These are phyloP conservation scores for Diplodus sargus DNA, from an alignment of 2,797 vertebrate genomes.

Conservation along the genomic window DNA sequence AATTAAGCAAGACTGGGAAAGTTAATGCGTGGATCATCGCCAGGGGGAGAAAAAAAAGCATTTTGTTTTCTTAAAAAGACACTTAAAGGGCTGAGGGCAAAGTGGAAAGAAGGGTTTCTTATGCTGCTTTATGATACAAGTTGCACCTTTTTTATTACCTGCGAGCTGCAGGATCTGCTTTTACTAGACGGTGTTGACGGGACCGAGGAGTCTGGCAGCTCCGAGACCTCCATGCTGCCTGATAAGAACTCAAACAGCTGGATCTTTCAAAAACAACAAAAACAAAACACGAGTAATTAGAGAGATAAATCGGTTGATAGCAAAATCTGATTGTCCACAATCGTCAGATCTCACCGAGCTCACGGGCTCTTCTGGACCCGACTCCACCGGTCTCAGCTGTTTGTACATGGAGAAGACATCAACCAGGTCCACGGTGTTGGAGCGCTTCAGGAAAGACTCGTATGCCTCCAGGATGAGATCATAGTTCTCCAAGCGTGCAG, in stretches of 20 bases:
- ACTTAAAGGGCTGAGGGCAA: conserved; percentile 26
- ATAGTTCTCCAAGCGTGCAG: conserved; percentile 85
- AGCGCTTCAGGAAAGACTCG: conserved; percentile 87
- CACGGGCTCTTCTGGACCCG: conserved; percentile 80
- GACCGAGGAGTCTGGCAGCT: conserved; percentile 53
- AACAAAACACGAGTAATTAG: conserved; percentile 16
- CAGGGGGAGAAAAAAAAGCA: conserved; percentile 40
- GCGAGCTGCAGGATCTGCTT: conserved; percentile 63
- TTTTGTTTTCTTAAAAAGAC: conserved; percentile 44
- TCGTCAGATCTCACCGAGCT: conserved; percentile 85
- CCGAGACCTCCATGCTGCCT: conserved; percentile 66
- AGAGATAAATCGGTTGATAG: conserved; percentile 40
- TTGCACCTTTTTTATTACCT: conserved; percentile 71
- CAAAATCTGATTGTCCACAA: conserved; percentile 37
- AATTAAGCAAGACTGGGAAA: conserved; percentile 55
- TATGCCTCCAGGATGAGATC: conserved; percentile 87
- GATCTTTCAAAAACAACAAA: conserved; percentile 79
- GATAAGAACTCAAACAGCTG: conserved; percentile 90
- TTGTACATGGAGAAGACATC: conserved; percentile 87
- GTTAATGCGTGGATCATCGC: conserved; percentile 38
- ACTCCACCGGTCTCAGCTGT: conserved; percentile 71
- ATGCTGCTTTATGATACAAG: conserved; percentile 19
- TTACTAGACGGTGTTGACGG: conserved; percentile 78
- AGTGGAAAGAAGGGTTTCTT: conserved; percentile 43
- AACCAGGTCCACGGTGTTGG: conserved; percentile 92